These are phyloP conservation scores for Conger conger DNA, from an alignment of 2,113 vertebrate genomes.

Conservation along the genomic window DNA sequence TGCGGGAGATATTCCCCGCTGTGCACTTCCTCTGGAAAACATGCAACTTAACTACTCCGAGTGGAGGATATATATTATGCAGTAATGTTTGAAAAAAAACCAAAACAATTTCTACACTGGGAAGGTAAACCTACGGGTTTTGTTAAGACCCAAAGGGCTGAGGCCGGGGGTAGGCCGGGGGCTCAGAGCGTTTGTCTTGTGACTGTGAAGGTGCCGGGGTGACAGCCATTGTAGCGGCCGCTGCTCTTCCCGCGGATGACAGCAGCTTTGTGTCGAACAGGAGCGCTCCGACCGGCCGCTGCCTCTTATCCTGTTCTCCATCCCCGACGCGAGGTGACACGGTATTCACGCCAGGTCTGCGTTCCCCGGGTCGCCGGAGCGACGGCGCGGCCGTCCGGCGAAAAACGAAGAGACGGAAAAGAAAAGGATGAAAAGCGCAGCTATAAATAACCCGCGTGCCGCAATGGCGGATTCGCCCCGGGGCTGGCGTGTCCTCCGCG, in stretches of 20 bases:
- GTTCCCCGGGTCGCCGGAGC: neutral
- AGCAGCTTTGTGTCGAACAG: neutral
- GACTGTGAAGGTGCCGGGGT: neutral
- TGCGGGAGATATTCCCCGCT: conserved; percentile 22
- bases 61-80: conserved; percentile 8
- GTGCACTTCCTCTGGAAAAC: conserved; percentile 26
- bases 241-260: neutral
- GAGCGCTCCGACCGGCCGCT: neutral
- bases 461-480: conserved; percentile 32
- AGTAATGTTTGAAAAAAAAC: conserved; percentile 9
- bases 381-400: neutral
- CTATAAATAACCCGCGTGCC: conserved; percentile 48
- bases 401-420: conserved; percentile 36
- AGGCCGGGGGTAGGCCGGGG: neutral
- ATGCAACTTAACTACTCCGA: conserved; percentile 10
- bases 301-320: neutral
- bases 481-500: conserved; percentile 35
- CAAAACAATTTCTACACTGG: neutral
- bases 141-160: neutral
- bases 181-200: neutral
- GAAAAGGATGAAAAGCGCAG: conserved; percentile 44
- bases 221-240: neutral
- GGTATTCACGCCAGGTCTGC: neutral
- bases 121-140: conserved; percentile 9
- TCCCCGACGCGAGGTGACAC: neutral